These are phyloP conservation scores for Brevimyrus niger DNA, from an alignment of 2,113 vertebrate species.

Conservation along the genomic window DNA sequence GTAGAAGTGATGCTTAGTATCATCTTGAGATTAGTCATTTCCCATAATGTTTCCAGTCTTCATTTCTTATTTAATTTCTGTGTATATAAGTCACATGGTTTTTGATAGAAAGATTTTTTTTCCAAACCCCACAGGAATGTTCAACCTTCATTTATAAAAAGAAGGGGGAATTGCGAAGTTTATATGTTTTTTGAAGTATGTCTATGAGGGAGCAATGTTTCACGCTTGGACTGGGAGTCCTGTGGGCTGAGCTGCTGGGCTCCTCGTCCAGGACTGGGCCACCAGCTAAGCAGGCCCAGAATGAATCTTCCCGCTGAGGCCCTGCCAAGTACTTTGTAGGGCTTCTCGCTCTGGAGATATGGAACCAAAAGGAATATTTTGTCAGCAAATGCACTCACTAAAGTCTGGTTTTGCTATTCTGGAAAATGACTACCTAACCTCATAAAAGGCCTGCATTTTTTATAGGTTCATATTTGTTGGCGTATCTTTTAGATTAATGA, in stretches of 20 bases:
- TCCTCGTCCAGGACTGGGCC: slow-evolving; percentile 15
- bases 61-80: background rate
- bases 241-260: slow-evolving; percentile 12
- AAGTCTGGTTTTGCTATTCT: slow-evolving; percentile 16
- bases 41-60: background rate
- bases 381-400: slow-evolving; percentile 3
- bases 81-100: background rate
- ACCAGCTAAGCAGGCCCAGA: background rate
- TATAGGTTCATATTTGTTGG: background rate
- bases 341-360: background rate
- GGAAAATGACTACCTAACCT: slow-evolving; percentile 8
- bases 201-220: slow-evolving; percentile 55
- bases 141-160: background rate
- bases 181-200: slow-evolving; percentile 47
- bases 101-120: background rate
- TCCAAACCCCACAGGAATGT: background rate
- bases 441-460: slow-evolving; percentile 22
- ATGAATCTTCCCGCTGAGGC: background rate
- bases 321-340: background rate
- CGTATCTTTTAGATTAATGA: slow-evolving; percentile 11
- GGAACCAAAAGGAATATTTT: slow-evolving; percentile 3
- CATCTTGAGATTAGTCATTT: background rate
- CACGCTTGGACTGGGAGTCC: slow-evolving; percentile 41
- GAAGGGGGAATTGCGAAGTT: slow-evolving; percentile 20
- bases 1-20: background rate